Evolutionary conservation across 2,113 vertebrate genomes (phyloP), one percentile per base, ranked within the genome.

Genomic region (Equus quagga): DNA sequence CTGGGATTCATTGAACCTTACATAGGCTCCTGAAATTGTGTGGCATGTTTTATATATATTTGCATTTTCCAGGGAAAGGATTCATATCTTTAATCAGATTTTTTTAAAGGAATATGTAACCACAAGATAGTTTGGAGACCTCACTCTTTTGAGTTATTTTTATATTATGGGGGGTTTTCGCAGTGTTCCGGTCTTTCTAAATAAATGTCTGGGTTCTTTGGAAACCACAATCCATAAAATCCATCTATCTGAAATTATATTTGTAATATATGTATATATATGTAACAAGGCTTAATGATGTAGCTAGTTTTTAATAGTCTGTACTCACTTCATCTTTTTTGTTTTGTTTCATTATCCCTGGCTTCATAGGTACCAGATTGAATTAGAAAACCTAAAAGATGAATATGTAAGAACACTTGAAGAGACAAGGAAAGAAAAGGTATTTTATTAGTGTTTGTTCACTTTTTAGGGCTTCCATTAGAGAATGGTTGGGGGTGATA

Each of bases 341-440:
- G 24, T 80, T 96, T 82, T 91, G 31, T 86, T 96, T 89, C 36
- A 79, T 91, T 97, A 13, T 51, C n/a, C 97, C 33, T 94, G 88
- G 54, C 65, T 96, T 95, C 72, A 82, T 93, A 99, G 99, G 97
- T 99, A 99, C 82, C 99, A 99, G 64, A 99, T 99, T 91, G 99
- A 99, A 94, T 98, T 99, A 95, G 99, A 99, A 98, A 99, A 99
- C 91, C 98, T 99, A 69, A 99, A 98, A 98, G 99, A 99, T 93
- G 99, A 99, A 73, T 99, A 99, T 97, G 98, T 93, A 41, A 99
- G 99, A 98, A 98, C 98, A 44, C 97, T 99, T 60, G 99, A 99
- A 98, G 99, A 99, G 24, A 97, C 99, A 87, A 99, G 98, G 98
- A 99, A 99, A 98, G 99, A 99, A 98, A 99, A 99, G 99, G 99